Base-by-base conservation (phyloP, 37 sponge, comb jelly and placozoan species). In the Cliona cf. orientalis region DNA sequence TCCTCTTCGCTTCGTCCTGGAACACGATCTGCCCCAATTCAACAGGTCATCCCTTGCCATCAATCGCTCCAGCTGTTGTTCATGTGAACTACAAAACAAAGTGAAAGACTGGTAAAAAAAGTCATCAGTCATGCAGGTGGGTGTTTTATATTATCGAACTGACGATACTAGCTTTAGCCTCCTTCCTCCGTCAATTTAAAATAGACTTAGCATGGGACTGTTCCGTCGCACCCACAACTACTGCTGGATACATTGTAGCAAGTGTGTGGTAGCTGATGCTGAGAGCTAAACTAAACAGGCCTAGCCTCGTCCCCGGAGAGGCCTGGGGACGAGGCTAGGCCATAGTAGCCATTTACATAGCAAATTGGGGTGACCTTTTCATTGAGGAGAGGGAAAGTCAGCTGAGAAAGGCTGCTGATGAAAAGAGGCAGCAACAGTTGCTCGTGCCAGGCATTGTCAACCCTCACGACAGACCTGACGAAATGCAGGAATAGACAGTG, bases 381-480 rank as follows among this genome's bases (percentile, higher is more conserved):
- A 81, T 96, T 65, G 94, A 95, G 71, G 94, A 95, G 85, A 80
- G 91, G 74, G 92, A 98, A 77, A 61, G n/a, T 22, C 92, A 98
- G 73, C 74, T 98, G 35, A 69, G 61, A 40, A 69, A 86, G 38
- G 99, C 96, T 6, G 90, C 91, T n/a, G 81, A 83, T 32, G 88
- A 89, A 43, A 98, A 98, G 69, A 81, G 97, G 25, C 67, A 81
- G 43, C 74, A 80, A 60, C 94, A 93, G 70, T 55, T 93, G 60
- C 55, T 84, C 3, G 94, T 98, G 2, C 99, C 99, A 1, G 99
- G 99, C 17, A 96, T 98, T 46, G 87, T 98, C 38, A 98, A 98
- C 84, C 99, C 99, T 28, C 96, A 98, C 62, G 99, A 98, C 46
- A 80, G 98, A 65, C 91, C 96, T 9, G 99, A 98, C 45, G 96